phyloP scores from a whole-genome alignment of 2,113 vertebrate species.

The Mesembrinibis cayennensis region DNA sequence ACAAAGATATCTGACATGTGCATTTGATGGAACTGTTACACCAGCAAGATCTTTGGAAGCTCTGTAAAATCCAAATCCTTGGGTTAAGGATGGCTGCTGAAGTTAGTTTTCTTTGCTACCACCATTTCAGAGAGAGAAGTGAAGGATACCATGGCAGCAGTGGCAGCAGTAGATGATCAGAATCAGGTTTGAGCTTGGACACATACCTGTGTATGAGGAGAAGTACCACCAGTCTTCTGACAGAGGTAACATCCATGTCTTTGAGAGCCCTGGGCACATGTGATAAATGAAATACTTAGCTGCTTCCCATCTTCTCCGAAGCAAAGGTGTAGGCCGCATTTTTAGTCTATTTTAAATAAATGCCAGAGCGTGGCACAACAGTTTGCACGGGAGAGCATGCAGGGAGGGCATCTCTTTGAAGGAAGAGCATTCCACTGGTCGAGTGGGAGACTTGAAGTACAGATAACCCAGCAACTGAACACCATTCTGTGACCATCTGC shows the following conservation, averaged over 20 bases:
- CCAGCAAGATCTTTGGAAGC: neutral
- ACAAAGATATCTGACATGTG: neutral
- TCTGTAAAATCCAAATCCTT: neutral
- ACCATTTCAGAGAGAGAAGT: neutral
- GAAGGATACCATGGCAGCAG: neutral
- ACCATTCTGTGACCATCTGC: too few relatives aligned
- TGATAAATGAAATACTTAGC: neutral
- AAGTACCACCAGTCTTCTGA: neutral
- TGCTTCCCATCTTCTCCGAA: neutral
- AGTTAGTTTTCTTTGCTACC: neutral
- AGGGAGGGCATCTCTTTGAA: too few relatives aligned
- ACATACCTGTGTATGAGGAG: neutral
- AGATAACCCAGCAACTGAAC: too few relatives aligned
- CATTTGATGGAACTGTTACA: neutral
- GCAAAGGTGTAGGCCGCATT: neutral
- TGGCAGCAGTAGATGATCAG: neutral
- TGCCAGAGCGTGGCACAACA: too few relatives aligned
- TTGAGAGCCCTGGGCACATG: neutral
- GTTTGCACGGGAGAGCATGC: too few relatives aligned
- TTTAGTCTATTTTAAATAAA: neutral
- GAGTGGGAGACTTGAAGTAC: too few relatives aligned
- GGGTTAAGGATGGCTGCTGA: neutral
- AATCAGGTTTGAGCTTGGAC: neutral
- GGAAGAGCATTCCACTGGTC: too few relatives aligned
- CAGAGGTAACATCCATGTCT: neutral